phyloP scores from a whole-genome alignment of 2,113 vertebrate genomes.

The Eclectus roratus region DNA sequence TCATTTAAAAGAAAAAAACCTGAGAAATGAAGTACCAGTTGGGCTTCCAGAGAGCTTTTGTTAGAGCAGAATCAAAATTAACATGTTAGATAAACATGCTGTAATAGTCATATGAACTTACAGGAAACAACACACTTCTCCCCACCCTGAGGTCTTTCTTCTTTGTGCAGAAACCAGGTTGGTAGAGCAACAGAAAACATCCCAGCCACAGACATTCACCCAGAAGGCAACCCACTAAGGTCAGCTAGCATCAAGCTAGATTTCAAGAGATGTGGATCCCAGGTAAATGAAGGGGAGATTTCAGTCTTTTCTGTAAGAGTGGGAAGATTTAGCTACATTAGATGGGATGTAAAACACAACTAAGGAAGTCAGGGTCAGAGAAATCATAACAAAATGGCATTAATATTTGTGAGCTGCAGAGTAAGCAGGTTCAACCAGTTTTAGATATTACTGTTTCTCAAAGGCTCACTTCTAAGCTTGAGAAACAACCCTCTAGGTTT shows the following conservation, averaged over 20 bases:
- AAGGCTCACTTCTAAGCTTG: background rate
- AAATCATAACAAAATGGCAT: background rate
- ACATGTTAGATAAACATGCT: background rate
- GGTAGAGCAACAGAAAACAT: slow-evolving; percentile 17
- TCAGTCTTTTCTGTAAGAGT: background rate
- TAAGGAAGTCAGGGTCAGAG: background rate
- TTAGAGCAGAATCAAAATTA: background rate
- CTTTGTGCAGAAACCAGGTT: slow-evolving; percentile 9
- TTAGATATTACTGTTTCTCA: background rate
- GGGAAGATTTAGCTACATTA: background rate
- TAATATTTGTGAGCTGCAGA: background rate
- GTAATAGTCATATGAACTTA: background rate
- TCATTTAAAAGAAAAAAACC: background rate
- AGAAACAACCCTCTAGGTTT: background rate
- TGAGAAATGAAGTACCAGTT: background rate
- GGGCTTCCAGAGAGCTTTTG: background rate
- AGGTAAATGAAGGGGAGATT: background rate
- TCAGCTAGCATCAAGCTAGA: background rate
- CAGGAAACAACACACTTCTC: background rate
- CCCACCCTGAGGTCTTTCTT: background rate
- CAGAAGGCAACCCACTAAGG: background rate
- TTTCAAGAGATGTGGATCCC: background rate
- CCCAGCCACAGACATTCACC: background rate
- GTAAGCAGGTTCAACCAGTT: background rate
- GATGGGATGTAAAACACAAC: background rate